phyloP scores from a whole-genome alignment of 2,113 vertebrate genomes.

The Petrocephalus microphthalmus region DNA sequence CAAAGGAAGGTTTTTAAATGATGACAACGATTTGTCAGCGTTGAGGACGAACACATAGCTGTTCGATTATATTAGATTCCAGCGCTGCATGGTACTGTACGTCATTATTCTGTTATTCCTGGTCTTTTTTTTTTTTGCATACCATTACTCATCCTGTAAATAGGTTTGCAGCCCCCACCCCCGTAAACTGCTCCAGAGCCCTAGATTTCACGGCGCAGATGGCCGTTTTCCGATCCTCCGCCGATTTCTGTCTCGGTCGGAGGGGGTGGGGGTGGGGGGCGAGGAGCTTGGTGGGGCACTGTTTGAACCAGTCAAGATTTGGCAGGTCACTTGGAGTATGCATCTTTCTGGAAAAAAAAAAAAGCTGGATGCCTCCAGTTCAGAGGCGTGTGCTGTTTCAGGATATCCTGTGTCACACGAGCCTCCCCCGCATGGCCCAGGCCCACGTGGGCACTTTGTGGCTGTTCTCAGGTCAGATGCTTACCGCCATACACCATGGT shows the following conservation, averaged over 20 bases:
- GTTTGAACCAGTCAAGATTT: slow-evolving; percentile 14
- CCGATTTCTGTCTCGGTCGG: slow-evolving; percentile 21
- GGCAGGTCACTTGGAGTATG: slow-evolving; percentile 19
- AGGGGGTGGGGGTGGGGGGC: neutral
- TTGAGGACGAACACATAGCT: neutral
- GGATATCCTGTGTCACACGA: slow-evolving; percentile 17
- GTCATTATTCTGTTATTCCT: neutral
- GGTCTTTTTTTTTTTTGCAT: neutral
- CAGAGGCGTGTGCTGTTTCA: slow-evolving; percentile 22
- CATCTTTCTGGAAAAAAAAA: slow-evolving; percentile 37
- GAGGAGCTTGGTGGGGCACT: neutral
- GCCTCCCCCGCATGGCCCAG: neutral
- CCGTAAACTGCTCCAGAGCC: slow-evolving; percentile 15
- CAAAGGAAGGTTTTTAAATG: neutral
- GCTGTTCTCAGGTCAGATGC: neutral
- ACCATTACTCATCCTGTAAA: slow-evolving; percentile 6
- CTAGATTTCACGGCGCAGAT: slow-evolving; percentile 32
- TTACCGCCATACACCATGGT: neutral
- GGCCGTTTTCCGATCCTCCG: slow-evolving; percentile 36
- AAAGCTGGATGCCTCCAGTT: slow-evolving; percentile 27
- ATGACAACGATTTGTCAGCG: neutral
- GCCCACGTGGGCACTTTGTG: neutral
- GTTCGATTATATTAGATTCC: neutral
- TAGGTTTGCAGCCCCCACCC: slow-evolving; percentile 16
- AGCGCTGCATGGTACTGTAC: neutral